phyloP scores from a whole-genome alignment of 2,797 vertebrate genomes.

The Limnodromus scolopaceus region DNA sequence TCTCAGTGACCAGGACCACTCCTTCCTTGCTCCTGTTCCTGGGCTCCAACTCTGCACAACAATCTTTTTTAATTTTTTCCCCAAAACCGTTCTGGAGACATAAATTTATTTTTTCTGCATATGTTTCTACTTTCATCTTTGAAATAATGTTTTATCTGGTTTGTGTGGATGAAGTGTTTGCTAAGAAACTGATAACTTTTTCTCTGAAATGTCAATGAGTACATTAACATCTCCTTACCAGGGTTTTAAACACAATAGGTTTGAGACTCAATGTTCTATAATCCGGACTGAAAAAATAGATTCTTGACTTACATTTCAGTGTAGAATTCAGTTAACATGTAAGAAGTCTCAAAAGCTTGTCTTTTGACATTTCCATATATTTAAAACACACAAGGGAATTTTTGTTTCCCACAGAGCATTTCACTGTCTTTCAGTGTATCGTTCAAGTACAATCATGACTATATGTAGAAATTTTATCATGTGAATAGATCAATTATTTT shows the following conservation, averaged over 20 bases:
- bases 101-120: neutral
- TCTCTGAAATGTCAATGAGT: neutral
- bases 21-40: neutral
- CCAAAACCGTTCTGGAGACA: accelerated
- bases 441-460: neutral
- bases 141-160: neutral
- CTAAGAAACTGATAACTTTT: neutral
- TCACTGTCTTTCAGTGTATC: neutral
- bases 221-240: neutral
- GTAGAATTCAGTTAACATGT: neutral
- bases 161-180: neutral
- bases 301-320: neutral
- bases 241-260: neutral
- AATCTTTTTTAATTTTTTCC: neutral
- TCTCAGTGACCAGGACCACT: neutral
- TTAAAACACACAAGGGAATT: neutral
- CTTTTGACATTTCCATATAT: neutral
- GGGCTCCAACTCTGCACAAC: neutral
- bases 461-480: neutral
- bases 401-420: neutral
- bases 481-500: neutral
- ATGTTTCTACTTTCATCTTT: neutral
- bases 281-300: neutral
- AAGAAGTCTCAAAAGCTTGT: neutral
- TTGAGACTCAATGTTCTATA: neutral